Evolutionary conservation across 2,113 vertebrate genomes (phyloP).

Genomic region (Laterallus jamaicensis): DNA sequence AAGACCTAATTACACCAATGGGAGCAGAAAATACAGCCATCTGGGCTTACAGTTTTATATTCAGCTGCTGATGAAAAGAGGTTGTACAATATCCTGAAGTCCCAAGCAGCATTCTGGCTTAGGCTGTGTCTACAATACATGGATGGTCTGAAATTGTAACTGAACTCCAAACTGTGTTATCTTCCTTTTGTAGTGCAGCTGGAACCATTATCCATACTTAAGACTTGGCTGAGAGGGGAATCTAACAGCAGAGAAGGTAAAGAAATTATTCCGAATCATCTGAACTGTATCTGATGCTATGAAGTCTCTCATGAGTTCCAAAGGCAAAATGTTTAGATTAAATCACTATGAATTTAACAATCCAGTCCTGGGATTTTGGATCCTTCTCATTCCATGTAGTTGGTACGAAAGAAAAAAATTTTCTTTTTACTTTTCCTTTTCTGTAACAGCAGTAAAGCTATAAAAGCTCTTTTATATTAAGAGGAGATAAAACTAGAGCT

Average conservation of each 20-base stretch:
- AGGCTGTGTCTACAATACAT: not conserved
- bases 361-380: not conserved
- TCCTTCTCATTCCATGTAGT: not conserved
- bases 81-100: not conserved
- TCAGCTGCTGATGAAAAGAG: not conserved
- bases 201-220: not conserved
- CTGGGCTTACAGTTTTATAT: not conserved
- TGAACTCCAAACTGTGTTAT: not conserved
- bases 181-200: not conserved
- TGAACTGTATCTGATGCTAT: not conserved
- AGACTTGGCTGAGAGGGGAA: not conserved
- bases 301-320: not conserved
- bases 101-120: not conserved
- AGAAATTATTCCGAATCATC: not conserved
- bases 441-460: not conserved
- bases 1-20: not conserved
- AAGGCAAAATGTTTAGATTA: not conserved
- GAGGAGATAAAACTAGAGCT: not conserved
- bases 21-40: not conserved
- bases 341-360: not conserved
- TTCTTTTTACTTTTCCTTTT: not conserved
- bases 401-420: not conserved
- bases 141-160: not conserved
- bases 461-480: not conserved
- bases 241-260: not conserved